Conservation (phyloP, 2,888 invertebrate genomes). For the Papilio demoleus region DNA sequence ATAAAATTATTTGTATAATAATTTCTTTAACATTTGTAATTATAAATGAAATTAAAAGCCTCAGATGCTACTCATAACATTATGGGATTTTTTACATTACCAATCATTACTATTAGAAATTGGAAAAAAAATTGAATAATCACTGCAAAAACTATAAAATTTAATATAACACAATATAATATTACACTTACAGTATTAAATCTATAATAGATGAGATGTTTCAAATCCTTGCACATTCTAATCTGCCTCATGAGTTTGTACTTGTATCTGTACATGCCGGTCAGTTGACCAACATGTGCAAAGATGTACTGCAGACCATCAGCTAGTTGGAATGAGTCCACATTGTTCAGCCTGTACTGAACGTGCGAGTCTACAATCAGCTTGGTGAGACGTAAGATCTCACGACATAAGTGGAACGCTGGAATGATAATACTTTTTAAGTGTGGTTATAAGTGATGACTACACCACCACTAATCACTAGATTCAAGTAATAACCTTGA, state of each 20-base stretch:
- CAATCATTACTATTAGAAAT: too few species aligned
- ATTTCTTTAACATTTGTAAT: too few species aligned
- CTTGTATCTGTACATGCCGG: constrained; percentile 99
- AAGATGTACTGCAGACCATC: constrained; percentile 99
- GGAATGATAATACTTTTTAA: constrained; percentile 35
- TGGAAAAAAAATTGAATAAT: too few species aligned
- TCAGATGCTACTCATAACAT: too few species aligned
- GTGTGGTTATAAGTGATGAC: too few species aligned
- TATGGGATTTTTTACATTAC: too few species aligned
- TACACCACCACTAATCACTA: too few species aligned
- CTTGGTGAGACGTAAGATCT: constrained; percentile 99
- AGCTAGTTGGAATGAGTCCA: constrained; percentile 99
- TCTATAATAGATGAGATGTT: constrained; percentile 99
- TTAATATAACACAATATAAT: neutral
- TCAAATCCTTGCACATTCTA: constrained; percentile 99
- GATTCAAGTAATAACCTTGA: too few species aligned
- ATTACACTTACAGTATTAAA: constrained; percentile 95
- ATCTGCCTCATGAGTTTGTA: constrained; percentile 99
- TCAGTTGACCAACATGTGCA: constrained; percentile 99
- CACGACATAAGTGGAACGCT: constrained; percentile 99
- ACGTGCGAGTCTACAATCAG: constrained; percentile 99
- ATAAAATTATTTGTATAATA: too few species aligned
- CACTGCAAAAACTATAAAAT: neutral
- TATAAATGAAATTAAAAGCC: too few species aligned
- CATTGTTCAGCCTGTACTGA: constrained; percentile 99